phyloP scores from a whole-genome alignment of 2,888 invertebrate species.

The Panzeria rudis region DNA sequence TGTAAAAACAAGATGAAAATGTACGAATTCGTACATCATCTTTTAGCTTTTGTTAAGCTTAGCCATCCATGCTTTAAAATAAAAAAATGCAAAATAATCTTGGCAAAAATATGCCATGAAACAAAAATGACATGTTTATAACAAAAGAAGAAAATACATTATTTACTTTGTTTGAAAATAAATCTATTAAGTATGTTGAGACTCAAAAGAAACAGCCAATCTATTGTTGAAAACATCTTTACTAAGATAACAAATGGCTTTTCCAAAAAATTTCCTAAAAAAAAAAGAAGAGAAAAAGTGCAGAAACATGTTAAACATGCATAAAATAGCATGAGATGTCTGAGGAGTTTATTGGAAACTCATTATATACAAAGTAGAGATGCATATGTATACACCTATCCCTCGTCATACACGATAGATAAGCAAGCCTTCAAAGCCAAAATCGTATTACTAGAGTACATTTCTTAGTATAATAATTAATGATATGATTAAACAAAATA shows the following conservation, averaged over 20 bases:
- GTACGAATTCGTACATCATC: constrained; percentile 3
- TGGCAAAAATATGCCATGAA: constrained; percentile 45
- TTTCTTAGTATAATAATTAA: too few species aligned
- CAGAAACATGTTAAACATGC: constrained; percentile 5
- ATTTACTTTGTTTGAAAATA: constrained; percentile 43
- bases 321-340: not conserved
- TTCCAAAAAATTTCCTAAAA: constrained; percentile 23
- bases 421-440: too few species aligned
- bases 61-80: constrained; percentile 2
- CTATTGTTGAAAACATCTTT: constrained; percentile 48
- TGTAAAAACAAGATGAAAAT: not conserved
- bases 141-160: constrained; percentile 40
- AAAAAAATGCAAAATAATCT: constrained; percentile 17
- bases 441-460: too few species aligned
- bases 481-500: too few species aligned
- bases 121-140: constrained; percentile 35
- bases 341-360: constrained; percentile 4
- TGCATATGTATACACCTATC: not conserved
- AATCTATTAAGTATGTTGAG: constrained; percentile 21
- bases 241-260: constrained; percentile 52
- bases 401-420: not conserved
- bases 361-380: not conserved
- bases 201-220: constrained; percentile 50
- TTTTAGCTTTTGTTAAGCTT: not conserved
- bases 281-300: not conserved